Evolutionary conservation across 1,140 invertebrate genomes (phyloP).

Genomic region (Heliconius congener): DNA sequence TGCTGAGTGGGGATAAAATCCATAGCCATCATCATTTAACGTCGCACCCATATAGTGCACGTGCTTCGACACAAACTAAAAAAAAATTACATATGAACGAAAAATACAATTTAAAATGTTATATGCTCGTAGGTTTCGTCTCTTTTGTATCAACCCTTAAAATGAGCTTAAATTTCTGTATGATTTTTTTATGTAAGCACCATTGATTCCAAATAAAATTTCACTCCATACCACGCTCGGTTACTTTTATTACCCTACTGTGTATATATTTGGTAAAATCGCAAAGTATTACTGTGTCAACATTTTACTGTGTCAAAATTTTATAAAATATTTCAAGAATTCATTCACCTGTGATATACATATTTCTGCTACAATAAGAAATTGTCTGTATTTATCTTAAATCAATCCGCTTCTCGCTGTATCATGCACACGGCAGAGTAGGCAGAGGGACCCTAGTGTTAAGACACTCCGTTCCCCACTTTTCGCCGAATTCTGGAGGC

Average conservation of each 20-base stretch:
- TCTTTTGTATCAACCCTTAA: background rate
- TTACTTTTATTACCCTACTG: constrained; percentile 2
- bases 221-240: background rate
- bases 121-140: background rate
- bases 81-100: background rate
- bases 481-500: too few relatives aligned
- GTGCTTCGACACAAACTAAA: too few relatives aligned
- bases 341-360: background rate
- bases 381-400: too few relatives aligned
- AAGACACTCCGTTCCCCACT: too few relatives aligned
- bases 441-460: too few relatives aligned
- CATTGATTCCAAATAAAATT: constrained; percentile 12
- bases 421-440: too few relatives aligned
- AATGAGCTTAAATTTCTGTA: background rate
- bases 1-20: too few relatives aligned
- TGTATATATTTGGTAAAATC: background rate
- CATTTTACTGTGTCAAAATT: background rate
- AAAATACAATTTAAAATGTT: background rate
- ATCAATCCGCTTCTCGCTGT: too few relatives aligned
- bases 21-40: too few relatives aligned
- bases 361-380: background rate
- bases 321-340: background rate
- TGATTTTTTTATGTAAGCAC: constrained; percentile 9
- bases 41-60: too few relatives aligned
- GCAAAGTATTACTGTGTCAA: background rate